Evolutionary conservation across 2,797 vertebrate genomes (phyloP), one percentile per base, ranked within the genome.

Genomic region (Hemibagrus guttatus): DNA sequence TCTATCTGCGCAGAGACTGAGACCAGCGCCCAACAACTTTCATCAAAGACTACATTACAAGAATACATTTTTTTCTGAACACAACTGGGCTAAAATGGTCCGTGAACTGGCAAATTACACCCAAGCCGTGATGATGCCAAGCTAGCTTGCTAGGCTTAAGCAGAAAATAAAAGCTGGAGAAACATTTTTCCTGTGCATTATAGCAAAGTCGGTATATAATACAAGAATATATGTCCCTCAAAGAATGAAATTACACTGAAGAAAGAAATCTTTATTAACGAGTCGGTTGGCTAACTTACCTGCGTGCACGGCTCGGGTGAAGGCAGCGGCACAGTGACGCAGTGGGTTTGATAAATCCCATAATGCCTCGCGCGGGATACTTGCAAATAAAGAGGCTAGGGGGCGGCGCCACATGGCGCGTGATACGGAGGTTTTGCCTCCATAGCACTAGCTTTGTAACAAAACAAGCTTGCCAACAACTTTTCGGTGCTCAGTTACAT

Each of bases 231-330:
- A 26, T 63, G 16, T 6, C 5, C 6, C 0, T 23, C 63, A 42
- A 26, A 59, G 6, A 4, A 78, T 35, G 5, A 21, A 12, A 58
- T 56, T 2, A 59, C 26, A 64, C 26, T 13, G 9, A 68, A 68
- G 16, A 68, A 19, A 31, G 0, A n/a, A 28, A 52, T 14, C 9
- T 2, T 66, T 23, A 68, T 81, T n/a, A 49, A 31, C 46, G 12
- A 61, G 3, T 46, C 35, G 35, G 52, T 56, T 39, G n/a, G 6
- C 35, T 81, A 59, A 84, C 83, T 81, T 64, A 87, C 83, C 83
- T 66, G 75, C 75, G 42, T 56, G 75, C 21, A 35, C 35, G 26
- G 35, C 8, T 59, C 17, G 68, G 17, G 35, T 16, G 31, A 69
- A 39, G 54, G 54, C 81, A 63, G 31, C 13, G 35, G 35, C 35